A percentile compares a stretch with the other conserved stretches of the same genome.
phyloP scores from a whole-genome alignment of 1,140 invertebrate genomes.

The Maniola jurtina region DNA sequence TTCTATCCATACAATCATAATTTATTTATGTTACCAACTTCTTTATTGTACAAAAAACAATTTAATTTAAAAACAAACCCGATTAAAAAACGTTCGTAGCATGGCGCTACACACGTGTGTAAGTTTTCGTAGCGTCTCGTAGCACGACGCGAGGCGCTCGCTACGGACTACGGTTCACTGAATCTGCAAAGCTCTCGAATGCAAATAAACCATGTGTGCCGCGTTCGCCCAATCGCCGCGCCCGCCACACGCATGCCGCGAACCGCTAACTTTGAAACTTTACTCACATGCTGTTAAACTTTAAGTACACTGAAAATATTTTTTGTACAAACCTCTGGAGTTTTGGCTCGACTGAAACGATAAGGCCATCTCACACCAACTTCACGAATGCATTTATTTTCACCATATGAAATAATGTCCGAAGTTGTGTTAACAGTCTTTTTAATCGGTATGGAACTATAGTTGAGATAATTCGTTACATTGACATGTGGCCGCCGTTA shows the following conservation, averaged over 20 bases:
- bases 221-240: slow-evolving; percentile 57
- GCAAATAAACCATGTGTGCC: slow-evolving; percentile 74
- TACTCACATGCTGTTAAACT: slow-evolving; percentile 47
- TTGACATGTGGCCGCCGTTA: slow-evolving; percentile 56
- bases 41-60: background rate
- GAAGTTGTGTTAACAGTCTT: slow-evolving; percentile 11
- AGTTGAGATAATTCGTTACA: background rate
- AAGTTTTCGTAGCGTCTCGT: slow-evolving; percentile 41
- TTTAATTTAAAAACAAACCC: background rate
- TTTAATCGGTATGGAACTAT: slow-evolving; percentile 7
- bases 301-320: slow-evolving; percentile 28
- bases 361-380: slow-evolving; percentile 73
- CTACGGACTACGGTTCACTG: slow-evolving; percentile 71
- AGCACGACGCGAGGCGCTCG: slow-evolving; percentile 57
- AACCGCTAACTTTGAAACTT: slow-evolving; percentile 69
- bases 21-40: background rate
- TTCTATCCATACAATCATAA: background rate
- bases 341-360: slow-evolving; percentile 76
- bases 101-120: slow-evolving; percentile 39
- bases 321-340: slow-evolving; percentile 68
- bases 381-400: slow-evolving; percentile 66
- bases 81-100: slow-evolving; percentile 31
- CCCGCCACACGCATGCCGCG: slow-evolving; percentile 61
- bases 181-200: slow-evolving; percentile 67
- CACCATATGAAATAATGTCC: slow-evolving; percentile 31